phyloP scores from a whole-genome alignment of 2,797 vertebrate species.

The Echeneis naucrates region DNA sequence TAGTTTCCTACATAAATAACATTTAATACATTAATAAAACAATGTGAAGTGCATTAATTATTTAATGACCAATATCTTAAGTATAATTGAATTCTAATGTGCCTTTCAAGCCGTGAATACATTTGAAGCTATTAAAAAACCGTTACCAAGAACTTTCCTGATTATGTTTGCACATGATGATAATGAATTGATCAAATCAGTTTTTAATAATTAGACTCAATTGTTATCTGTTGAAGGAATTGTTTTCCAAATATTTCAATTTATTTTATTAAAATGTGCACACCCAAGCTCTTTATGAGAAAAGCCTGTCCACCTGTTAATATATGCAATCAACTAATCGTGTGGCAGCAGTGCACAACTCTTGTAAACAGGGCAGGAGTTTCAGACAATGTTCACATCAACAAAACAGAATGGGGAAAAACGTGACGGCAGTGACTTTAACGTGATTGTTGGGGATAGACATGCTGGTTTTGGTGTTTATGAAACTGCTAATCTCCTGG shows the following conservation, averaged over 20 bases:
- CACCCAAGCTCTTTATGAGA: background rate
- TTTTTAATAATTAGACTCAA: background rate
- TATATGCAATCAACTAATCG: background rate
- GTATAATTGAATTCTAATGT: background rate
- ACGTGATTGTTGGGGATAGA: no score
- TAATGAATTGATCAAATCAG: background rate
- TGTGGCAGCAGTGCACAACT: background rate
- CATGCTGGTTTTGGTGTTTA: background rate
- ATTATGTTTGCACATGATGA: background rate
- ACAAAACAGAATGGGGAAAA: background rate
- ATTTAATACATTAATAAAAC: conserved; percentile 25
- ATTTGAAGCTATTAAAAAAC: background rate
- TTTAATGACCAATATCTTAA: background rate
- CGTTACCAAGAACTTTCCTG: background rate
- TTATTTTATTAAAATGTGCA: background rate
- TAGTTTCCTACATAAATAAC: conserved; percentile 11
- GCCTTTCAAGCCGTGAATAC: background rate
- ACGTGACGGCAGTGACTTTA: background rate
- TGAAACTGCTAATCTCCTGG: no score
- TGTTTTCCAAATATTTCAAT: background rate
- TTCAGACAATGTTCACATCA: background rate
- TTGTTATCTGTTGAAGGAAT: background rate
- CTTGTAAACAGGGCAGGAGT: background rate
- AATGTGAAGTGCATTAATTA: conserved; percentile 16
- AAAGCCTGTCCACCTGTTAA: background rate